Evolutionary conservation across 2,797 vertebrate species (phyloP), one percentile per base, ranked within the genome.

Genomic region (Enteromius treurensis): DNA sequence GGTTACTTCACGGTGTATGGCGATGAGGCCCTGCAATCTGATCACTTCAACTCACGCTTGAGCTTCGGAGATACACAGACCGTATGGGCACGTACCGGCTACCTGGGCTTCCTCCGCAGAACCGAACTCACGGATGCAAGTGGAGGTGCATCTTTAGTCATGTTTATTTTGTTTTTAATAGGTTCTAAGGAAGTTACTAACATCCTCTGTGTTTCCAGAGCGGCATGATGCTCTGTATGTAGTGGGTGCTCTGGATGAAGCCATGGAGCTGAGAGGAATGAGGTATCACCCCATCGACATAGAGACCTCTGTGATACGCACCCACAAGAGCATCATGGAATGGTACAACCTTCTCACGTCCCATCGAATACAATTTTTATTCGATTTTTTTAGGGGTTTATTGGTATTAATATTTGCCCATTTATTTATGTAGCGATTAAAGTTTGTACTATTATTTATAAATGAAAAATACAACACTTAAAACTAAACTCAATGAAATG

Each of bases 41-140:
- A 99, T 85, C 98, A 99, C 93, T 99, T 99, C 90, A 98, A 94
- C 91, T 98, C 98, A 26, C 94, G 96, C 23, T 94, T 99, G 65
- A 99, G 98, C 83, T 99, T 99, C 34, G 98, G 98, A 68, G 98
- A 99, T 93, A 99, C 98, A 0, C 96, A 98, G 93, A 98, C 98
- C 0, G 86, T 96, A 67, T 99, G 97, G 98, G 97, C 97, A 19
- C 91, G 97, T 47, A 99, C 98, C 0, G 98, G 98, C 2, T 99
- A 99, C 89, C 92, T 99, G 94, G 97, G 98, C 34, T 99, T 99
- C 93, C 94, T 99, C 40, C 93, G 97, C 84, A 95, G 98, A 91
- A 99, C 98, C 1, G 98, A 99, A 90, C 96, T 99, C 85, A 99
- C 98, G 0, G 98, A 99, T 77, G 98, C 98, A 85, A 99, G 96